Evolutionary conservation across 1,140 invertebrate species (phyloP), one percentile per base, ranked within the genome.

Genomic region (Lordiphosa collinella): DNA sequence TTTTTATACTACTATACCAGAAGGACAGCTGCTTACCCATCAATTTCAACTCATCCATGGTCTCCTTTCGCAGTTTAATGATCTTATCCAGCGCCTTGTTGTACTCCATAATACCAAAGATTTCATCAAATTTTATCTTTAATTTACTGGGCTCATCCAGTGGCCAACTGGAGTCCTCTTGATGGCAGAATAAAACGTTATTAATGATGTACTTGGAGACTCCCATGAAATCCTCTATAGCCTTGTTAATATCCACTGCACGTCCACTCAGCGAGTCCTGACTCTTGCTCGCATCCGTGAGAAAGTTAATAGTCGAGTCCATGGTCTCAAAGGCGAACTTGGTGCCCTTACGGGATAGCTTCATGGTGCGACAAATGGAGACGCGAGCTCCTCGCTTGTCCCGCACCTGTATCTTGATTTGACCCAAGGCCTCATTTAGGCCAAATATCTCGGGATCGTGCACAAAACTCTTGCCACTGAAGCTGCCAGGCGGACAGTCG

Each of bases 111-210:
- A 98, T 95, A 72, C 97, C 97, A 91, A 99, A 99, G 57, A 99
- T 99, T 40, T 96, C 96, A 93, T 99, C 99, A 92, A 99, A 99
- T 69, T 94, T 95, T 48, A 96, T 93, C 88, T 99, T 99, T 0
- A 99, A 90, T 82, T 95, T 94, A 18, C 89, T 97, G 97, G 0
- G 94, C 95, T 98, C 96, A 89, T 97, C 95, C 31, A 99, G 90
- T 1, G 98, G 98, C 98, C 98, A 99, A 85, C 94, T 95, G 0
- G 97, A 95, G 58, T 99, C 97, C 90, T 99, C 98, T 92, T 99
- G 98, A 89, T 99, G 98, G 87, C 98, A 99, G 90, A 99, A 99
- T 72, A 99, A 95, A 0, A 99, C 98, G 90, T 97, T 95, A 80
- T 97, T 97, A 16, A 99, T 90, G 46, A 99, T 96, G 0, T 98